Evolutionary conservation across 2,113 vertebrate genomes (phyloP).

Genomic region (Lucifuga dentata): DNA sequence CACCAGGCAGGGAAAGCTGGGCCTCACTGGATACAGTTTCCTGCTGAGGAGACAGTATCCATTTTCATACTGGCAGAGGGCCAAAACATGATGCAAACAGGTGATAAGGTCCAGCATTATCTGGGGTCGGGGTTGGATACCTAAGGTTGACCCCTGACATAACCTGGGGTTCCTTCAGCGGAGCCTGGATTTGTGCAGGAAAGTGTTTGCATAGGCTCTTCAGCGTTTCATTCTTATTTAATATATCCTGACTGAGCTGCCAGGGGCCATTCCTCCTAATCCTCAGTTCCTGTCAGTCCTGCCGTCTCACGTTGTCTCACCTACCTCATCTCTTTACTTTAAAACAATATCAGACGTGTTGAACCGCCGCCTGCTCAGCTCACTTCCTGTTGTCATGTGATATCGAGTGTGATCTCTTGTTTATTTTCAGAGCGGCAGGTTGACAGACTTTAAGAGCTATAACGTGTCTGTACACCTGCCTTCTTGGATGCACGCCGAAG

Average conservation of each 20-base stretch:
- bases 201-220: not conserved
- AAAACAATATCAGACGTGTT: constrained; percentile 18
- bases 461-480: not conserved
- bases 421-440: constrained; percentile 46
- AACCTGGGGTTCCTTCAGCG: not conserved
- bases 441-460: constrained; percentile 28
- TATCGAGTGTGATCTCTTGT: constrained; percentile 8
- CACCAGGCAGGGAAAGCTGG: constrained; percentile 13
- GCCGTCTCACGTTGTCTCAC: constrained; percentile 3
- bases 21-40: constrained; percentile 61
- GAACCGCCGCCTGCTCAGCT: not conserved
- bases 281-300: not conserved
- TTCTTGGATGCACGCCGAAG: not conserved
- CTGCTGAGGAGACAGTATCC: constrained; percentile 53
- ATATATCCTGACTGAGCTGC: constrained; percentile 6
- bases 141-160: constrained; percentile 12
- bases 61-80: constrained; percentile 52
- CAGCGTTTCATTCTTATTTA: constrained; percentile 10
- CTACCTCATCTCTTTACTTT: constrained; percentile 19
- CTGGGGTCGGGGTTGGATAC: constrained; percentile 22
- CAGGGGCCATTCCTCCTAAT: not conserved
- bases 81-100: constrained; percentile 20
- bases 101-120: constrained; percentile 1
- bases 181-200: not conserved
- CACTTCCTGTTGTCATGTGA: constrained; percentile 5